These are phyloP conservation scores for Todiramphus chloris DNA, from an alignment of 2,113 vertebrate species.

Conservation along the genomic window DNA sequence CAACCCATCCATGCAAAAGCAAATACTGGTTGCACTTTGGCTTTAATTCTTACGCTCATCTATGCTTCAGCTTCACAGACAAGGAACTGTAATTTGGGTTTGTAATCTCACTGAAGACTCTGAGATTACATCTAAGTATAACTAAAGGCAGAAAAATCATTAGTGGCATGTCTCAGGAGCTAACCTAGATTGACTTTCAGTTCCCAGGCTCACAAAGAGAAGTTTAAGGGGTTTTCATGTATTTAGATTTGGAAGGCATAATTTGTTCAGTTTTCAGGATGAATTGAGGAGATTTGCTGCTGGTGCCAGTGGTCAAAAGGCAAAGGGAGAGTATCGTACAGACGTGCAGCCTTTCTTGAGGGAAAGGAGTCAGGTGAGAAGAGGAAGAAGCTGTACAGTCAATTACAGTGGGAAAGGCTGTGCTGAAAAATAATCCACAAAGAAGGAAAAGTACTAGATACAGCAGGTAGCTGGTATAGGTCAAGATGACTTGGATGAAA, in stretches of 20 bases:
- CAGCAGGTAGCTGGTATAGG: background rate
- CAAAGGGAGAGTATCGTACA: background rate
- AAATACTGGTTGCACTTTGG: background rate
- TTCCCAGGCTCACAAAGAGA: background rate
- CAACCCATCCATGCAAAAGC: background rate
- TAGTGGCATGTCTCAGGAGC: background rate
- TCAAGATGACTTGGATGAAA: background rate
- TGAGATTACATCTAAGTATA: background rate
- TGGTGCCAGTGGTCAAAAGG: background rate
- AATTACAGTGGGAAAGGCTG: background rate
- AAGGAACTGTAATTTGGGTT: background rate
- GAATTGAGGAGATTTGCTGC: background rate
- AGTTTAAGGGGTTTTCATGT: rapidly evolving
- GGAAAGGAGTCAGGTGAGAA: background rate
- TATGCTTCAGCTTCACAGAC: background rate
- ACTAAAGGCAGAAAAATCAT: background rate
- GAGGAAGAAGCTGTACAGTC: background rate
- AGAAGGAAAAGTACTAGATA: background rate
- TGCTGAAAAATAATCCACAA: background rate
- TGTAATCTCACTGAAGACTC: background rate
- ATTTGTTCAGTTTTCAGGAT: background rate
- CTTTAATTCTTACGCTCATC: background rate
- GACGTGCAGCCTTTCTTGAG: background rate
- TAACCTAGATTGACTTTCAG: background rate
- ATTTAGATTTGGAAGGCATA: background rate